These are phyloP conservation scores for Sapajus apella DNA, from an alignment of 2,113 vertebrate species.

Conservation along the genomic window DNA sequence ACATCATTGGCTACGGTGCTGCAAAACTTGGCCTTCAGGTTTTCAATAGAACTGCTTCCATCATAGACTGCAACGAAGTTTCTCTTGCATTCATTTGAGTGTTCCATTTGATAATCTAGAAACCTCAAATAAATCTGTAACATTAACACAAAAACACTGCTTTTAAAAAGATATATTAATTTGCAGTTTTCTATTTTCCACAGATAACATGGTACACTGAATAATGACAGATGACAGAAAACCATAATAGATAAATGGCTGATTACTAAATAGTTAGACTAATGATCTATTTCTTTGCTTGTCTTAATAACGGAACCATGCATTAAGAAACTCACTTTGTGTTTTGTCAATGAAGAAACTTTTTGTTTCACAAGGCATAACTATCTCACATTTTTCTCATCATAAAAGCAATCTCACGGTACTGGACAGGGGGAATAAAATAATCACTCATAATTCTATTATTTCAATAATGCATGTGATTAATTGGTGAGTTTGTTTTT, in stretches of 20 bases:
- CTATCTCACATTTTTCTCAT: neutral
- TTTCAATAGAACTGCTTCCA: slow-evolving; percentile 97
- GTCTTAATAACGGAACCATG: neutral
- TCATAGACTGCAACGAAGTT: slow-evolving; percentile 99
- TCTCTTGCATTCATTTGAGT: slow-evolving; percentile 98
- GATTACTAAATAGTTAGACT: neutral
- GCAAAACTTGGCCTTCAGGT: slow-evolving; percentile 99
- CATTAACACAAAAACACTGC: slow-evolving; percentile 5
- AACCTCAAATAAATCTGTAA: slow-evolving; percentile 96
- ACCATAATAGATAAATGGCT: neutral
- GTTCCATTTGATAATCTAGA: slow-evolving; percentile 98
- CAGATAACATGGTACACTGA: neutral
- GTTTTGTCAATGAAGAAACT: neutral
- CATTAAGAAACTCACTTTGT: neutral
- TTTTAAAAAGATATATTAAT: neutral
- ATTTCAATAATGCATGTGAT: neutral
- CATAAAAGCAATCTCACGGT: neutral
- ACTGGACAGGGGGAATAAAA: neutral
- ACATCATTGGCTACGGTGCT: slow-evolving; percentile 98
- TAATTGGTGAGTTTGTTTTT: neutral
- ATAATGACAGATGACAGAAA: neutral
- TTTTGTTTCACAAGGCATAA: neutral
- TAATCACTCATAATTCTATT: neutral
- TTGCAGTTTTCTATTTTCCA: neutral
- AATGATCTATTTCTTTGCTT: neutral